Evolutionary conservation across 2,888 invertebrate species (phyloP).

Genomic region (Deilephila porcellus): DNA sequence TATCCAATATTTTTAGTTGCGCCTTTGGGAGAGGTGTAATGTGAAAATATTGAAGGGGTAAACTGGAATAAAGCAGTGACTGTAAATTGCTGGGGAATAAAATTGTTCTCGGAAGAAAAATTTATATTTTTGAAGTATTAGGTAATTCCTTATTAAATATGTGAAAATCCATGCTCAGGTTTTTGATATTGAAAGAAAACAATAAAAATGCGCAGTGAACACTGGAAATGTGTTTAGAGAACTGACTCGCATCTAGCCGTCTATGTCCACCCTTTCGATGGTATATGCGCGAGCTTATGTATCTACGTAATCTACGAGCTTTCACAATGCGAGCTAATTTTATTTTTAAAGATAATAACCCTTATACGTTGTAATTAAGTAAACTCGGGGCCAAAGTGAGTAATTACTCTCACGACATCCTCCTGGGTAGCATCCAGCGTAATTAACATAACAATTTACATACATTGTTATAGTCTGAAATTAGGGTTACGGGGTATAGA

Average conservation of each 20-base stretch:
- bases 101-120: neutral
- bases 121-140: too few species aligned
- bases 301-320: too few species aligned
- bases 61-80: neutral
- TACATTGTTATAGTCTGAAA: conserved; percentile 51
- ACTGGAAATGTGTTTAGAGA: too few species aligned
- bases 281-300: too few species aligned
- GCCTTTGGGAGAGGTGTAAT: conserved; percentile 14
- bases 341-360: conserved; percentile 11
- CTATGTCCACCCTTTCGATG: too few species aligned
- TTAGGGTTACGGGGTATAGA: conserved; percentile 38
- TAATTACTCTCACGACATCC: conserved; percentile 30
- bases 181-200: too few species aligned
- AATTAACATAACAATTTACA: conserved; percentile 59
- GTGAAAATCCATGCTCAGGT: too few species aligned
- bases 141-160: too few species aligned
- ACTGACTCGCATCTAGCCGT: too few species aligned
- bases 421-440: conserved; percentile 17
- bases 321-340: conserved; percentile 9
- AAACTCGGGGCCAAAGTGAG: conserved; percentile 9
- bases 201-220: too few species aligned
- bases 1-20: conserved; percentile 30
- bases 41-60: neutral
- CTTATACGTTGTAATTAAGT: neutral
- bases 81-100: neutral